These are phyloP conservation scores for Lysiphlebus fabarum DNA, from an alignment of 1,140 invertebrate genomes.

Conservation along the genomic window DNA sequence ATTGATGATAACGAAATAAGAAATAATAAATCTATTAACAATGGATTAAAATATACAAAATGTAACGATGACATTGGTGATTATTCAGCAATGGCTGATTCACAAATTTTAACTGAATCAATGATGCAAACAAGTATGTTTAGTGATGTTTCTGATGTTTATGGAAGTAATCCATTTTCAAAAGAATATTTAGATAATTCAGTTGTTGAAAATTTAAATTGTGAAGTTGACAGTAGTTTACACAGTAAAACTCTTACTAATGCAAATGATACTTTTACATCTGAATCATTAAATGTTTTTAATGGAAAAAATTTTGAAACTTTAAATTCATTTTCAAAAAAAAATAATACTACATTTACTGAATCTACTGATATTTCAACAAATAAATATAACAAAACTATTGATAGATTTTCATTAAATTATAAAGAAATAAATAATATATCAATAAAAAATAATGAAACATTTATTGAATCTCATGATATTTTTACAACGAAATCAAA, in stretches of 20 bases:
- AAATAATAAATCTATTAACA: too few species aligned
- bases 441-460: too few species aligned
- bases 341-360: too few species aligned
- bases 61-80: too few species aligned
- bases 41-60: conserved; percentile 12
- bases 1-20: neutral
- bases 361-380: too few species aligned
- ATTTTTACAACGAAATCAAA: too few species aligned
- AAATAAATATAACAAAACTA: too few species aligned
- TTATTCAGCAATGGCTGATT: conserved; percentile 31
- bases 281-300: neutral
- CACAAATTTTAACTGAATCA: conserved; percentile 43
- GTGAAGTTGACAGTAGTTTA: neutral
- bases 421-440: too few species aligned
- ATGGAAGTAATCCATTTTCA: conserved; percentile 22
- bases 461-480: too few species aligned
- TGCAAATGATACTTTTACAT: conserved; percentile 31
- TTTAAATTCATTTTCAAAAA: neutral
- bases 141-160: conserved; percentile 22
- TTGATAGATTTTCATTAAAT: too few species aligned
- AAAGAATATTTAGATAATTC: conserved; percentile 15
- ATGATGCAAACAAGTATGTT: conserved; percentile 50
- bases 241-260: neutral
- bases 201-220: conserved; percentile 12
- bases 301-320: neutral